Evolutionary conservation across 1,140 invertebrate genomes (phyloP), one percentile per base, ranked within the genome.

Genomic region (Potamilus streckersoni): DNA sequence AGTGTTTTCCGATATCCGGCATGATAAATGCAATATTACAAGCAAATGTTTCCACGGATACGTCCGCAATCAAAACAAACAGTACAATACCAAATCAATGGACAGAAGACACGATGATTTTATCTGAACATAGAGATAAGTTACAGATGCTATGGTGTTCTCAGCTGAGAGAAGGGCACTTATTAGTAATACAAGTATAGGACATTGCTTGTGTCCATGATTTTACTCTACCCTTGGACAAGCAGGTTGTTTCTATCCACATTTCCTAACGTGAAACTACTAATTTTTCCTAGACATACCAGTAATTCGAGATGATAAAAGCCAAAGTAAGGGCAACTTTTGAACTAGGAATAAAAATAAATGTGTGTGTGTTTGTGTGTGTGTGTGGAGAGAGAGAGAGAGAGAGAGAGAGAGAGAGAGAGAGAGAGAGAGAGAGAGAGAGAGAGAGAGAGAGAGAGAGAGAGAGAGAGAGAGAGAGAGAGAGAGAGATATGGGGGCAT

Each of bases 171-270:
- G 38, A 49, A 49, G 38, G 78, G 38, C 38, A 64, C 5, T 92
- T 38, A 88, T 90, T 0, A 75, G 87, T 61, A 83, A 81, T 66
- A 91, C 95, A 64, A 92, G 93, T 62, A 90, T 11, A 49, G 6
- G 38, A 92, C 58, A 91, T 93, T 81, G 90, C 92, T 55, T 95
- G 94, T 88, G 92, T 94, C 81, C 92, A 92, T 91, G 23, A 64
- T 64, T 20, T 31, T 64, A 27, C 63, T 20, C n/a, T 17, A 23
- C 16, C 23, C 23, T 64, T 16, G 17, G 38, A 15, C 23, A 64
- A 27, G 63, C 23, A 23, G 23, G 23, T 16, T 27, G 38, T 31
- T 27, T 23, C 63, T 64, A 31, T 31, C 38, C 63, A n/a, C 11
- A 20, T 31, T 8, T 64, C 13, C 23, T 16, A 31, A 13, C 38